Conservation (phyloP, 2,797 vertebrate species). For the Tenualosa thibaudeaui region DNA sequence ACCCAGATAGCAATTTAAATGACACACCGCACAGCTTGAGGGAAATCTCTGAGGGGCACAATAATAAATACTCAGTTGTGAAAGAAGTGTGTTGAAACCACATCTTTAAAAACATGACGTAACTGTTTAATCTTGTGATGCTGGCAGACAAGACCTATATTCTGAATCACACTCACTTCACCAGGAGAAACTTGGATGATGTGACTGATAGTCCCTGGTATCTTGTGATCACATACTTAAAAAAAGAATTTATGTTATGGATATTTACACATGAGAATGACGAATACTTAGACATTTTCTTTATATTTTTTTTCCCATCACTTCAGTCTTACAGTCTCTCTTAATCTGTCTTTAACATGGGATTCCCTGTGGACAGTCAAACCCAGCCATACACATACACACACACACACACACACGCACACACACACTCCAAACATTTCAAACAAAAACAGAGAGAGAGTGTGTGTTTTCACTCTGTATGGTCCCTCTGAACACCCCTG, state of each 20-base stretch:
- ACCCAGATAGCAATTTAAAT: slow-evolving; percentile 1
- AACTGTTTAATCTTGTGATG: not conserved
- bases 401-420: not conserved
- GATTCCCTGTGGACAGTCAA: not conserved
- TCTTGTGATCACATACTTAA: not conserved
- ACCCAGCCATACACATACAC: not conserved
- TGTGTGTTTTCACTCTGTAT: not conserved
- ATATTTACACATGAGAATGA: slow-evolving; percentile 51
- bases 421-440: not conserved
- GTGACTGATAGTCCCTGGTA: not conserved
- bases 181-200: not conserved
- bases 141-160: not conserved
- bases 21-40: not conserved
- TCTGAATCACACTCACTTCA: not conserved
- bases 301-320: slow-evolving; percentile 29
- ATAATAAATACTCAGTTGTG: slow-evolving; percentile 19
- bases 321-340: slow-evolving; percentile 28
- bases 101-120: not conserved
- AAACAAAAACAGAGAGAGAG: not conserved
- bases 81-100: not conserved
- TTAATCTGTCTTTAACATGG: slow-evolving; percentile 18
- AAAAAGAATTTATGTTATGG: slow-evolving; percentile 36
- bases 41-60: not conserved
- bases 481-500: not conserved
- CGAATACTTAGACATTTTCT: slow-evolving; percentile 34